Evolutionary conservation across 2,888 invertebrate species (phyloP), one percentile per base, ranked within the genome.

Genomic region (Caenorhabditis macrosperma): DNA sequence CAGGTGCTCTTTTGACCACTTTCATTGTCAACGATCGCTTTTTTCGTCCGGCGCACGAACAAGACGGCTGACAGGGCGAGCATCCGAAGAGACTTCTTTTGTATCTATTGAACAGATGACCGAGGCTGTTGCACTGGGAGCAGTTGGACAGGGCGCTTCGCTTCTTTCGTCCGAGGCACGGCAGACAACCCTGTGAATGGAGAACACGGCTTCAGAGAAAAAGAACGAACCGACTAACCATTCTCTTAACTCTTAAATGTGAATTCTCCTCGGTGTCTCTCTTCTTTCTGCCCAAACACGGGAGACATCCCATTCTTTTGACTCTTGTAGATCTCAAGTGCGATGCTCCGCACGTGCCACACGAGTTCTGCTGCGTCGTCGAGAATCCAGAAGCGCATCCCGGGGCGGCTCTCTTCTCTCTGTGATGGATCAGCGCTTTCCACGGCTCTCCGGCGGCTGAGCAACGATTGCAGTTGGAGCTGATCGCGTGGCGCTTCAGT

Each of bases 291-390:
- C 72, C 78, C 10, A 78, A 26, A 68, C 78, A 78, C 15, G 78
- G 78, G 12, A 78, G 50, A 68, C 78, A 78, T 63, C 78, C 78
- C 78, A 78, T 78, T 12, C 78, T 41, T 52, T 78, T 78, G 30
- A 78, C 78, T 20, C 78, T 50, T 17, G 67, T 28, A 17, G 72
- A 68, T 67, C 78, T 35, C 12, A 78, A 22, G 12, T 74, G 12
- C 1, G 78, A 78, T 7, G 78, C 78, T 48, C 78, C 72, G n/a
- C 78, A 78, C 0, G 60, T 44, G 15, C 60, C 41, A 24, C 78
- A 78, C 0, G 66, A 64, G 26, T 33, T 59, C 52, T 77, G 76
- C n/a, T 48, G 63, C 67, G 63, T 46, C 1, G 71, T 71, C 5
- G 61, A 63, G 33, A 61, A 71, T 46, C 71, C 71, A 10, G 61